Evolutionary conservation across 2,888 invertebrate genomes (phyloP), one percentile per base, ranked within the genome.

Genomic region (Coecobrya sp.): DNA sequence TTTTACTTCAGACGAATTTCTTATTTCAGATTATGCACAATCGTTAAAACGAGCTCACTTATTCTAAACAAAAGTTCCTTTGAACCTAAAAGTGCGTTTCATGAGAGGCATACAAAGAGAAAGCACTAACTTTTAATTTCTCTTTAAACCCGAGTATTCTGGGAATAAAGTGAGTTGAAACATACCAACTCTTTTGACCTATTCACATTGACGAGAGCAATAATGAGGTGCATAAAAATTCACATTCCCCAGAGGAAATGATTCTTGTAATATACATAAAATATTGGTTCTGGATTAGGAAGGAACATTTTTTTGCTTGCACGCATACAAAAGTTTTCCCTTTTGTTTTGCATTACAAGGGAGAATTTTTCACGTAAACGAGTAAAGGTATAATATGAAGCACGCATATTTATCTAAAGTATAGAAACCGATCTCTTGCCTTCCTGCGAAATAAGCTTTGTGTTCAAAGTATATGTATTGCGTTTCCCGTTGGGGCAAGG

Each of bases 101-200:
- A 30, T 45, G 59, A 59, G 59, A 59, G 19, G 5, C n/a, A 19
- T 19, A 42, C 1, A 45, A 4, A 19, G 11, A 45, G 73, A 76
- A 45, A 27, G 22, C 22, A 27, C 16, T 19, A 76, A 76, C 79
- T 52, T 79, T 79, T 79, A 79, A 79, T 79, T 52, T 79, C 19
- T 27, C 52, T 27, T n/a, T n/a, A 76, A 45, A 76, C 10, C n/a
- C 27, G 13, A 49, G 11, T 45, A 22, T 1, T 79, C 16, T 79
- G 79, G 13, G 42, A 42, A n/a, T 27, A 13, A n/a, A 22, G 2
- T 22, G 73, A 45, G n/a, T 45, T 2, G n/a, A n/a, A n/a, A n/a
- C 11, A 45, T n/a, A 49, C 42, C 10, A 45, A 22, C n/a, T 76
- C 22, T 10, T 22, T 10, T 25, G 25, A 49, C 25, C 25, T 65